Conservation (phyloP, 2,888 invertebrate genomes). For the Caenorhabditis sp. region DNA sequence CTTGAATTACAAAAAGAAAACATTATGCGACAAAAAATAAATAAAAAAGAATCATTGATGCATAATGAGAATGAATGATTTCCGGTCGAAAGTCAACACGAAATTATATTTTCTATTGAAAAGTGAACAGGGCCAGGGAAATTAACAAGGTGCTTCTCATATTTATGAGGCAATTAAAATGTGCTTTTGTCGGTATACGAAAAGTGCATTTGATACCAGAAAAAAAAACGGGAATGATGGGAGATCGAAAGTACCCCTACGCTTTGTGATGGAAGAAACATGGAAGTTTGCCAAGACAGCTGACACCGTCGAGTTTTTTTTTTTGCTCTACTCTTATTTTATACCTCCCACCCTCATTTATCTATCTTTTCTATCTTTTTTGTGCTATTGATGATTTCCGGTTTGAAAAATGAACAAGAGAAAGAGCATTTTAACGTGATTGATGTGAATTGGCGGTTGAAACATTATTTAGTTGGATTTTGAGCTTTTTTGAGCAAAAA, state of each 20-base stretch:
- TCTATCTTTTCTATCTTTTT: background rate
- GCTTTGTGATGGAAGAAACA: background rate
- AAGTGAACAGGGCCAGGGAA: background rate
- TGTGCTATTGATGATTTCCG: background rate
- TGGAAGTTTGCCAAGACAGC: background rate
- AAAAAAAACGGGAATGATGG: background rate
- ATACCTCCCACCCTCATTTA: background rate
- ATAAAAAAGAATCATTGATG: background rate
- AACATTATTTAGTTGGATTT: no score
- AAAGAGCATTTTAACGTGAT: no score
- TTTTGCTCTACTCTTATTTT: background rate
- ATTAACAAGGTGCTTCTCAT: background rate
- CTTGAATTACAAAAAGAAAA: background rate
- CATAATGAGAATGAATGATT: background rate
- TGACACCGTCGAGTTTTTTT: background rate
- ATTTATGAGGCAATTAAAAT: background rate
- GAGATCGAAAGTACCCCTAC: background rate
- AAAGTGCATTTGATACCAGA: background rate
- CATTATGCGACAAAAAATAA: background rate
- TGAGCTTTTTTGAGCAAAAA: no score
- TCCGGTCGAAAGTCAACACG: background rate
- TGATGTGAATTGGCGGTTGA: no score
- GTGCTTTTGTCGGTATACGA: background rate
- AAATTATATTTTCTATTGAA: background rate
- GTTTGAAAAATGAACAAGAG: background rate